Base-by-base conservation (phyloP, 2,113 vertebrate species). In the Sorex fumeus region DNA sequence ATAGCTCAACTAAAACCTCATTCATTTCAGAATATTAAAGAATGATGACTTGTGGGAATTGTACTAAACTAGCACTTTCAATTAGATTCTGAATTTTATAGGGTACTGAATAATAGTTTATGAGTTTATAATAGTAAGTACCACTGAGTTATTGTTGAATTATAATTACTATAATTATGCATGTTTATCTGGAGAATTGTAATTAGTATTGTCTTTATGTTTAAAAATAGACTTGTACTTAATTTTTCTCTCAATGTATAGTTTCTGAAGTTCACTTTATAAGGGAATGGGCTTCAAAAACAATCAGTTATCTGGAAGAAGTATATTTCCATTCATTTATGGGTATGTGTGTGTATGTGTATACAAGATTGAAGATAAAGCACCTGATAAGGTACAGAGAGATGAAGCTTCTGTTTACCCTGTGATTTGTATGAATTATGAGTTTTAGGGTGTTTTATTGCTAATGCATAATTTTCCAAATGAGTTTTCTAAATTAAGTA, bases 21-120 rank as follows among this genome's bases (percentile, higher is more conserved):
- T 98, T 97, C 96, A 97, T 98, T 98, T 96, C 92, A 97, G 95
- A 97, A 94, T 98, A 97, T 98, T 98, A 97, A 98, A 97, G 97
- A 97, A 97, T 95, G 93, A 95, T 94, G 93, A 95, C 97, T 97
- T 96, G 57, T 97, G 97, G 96, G 97, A 98, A 98, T 98, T 97
- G 95, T 96, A 94, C 96, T 97, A 98, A 96, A 97, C 95, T 96
- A 98, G 97, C 90, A 97, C 88, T 98, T 98, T 97, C 96, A 97
- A 97, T 98, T 98, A 97, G 95, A 97, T 97, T 98, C 96, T 97
- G 91, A 95, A 96, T 98, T 98, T 98, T 97, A 97, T 97, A 96
- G 97, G 93, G 84, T 96, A 97, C 91, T 97, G 96, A 97, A 96
- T 97, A 98, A 97, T 96, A 97, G 94, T 97, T 98, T 97, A 97